A percentile compares a stretch with the other conserved stretches of the same genome.
Evolutionary conservation across 2,888 invertebrate species (phyloP).

Genomic region (Siphonodentalium dalli): DNA sequence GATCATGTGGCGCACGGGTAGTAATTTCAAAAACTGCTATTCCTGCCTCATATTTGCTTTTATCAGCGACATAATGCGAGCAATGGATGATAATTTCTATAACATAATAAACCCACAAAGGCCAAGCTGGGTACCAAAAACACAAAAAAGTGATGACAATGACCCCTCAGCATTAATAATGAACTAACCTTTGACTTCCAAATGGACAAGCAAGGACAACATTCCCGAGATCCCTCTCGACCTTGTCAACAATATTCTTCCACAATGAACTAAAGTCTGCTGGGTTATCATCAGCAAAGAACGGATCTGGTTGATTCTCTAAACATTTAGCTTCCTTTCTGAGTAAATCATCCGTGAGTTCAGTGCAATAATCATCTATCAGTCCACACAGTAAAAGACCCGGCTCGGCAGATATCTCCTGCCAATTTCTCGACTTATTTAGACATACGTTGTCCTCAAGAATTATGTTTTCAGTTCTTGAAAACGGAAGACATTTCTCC

Average conservation of each 20-base stretch:
- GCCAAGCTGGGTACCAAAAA: too few relatives aligned
- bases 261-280: conserved; percentile 30
- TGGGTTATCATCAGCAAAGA: conserved; percentile 29
- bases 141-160: too few relatives aligned
- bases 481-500: conserved; percentile 44
- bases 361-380: conserved; percentile 33
- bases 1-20: too few relatives aligned
- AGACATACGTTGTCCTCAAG: conserved; percentile 32
- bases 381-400: conserved; percentile 38
- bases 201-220: conserved; percentile 55
- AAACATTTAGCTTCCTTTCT: conserved; percentile 24
- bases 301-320: conserved; percentile 34
- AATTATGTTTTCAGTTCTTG: conserved; percentile 29
- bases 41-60: too few relatives aligned
- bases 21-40: too few relatives aligned
- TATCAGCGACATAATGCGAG: too few relatives aligned
- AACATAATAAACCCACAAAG: too few relatives aligned
- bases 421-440: conserved; percentile 54
- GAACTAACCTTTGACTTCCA: conserved; percentile 54
- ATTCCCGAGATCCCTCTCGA: conserved; percentile 46
- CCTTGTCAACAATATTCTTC: conserved; percentile 39
- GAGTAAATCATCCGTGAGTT: conserved; percentile 25
- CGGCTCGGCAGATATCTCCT: conserved; percentile 35
- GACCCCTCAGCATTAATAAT: too few relatives aligned
- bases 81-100: too few relatives aligned